These are phyloP conservation scores for Tetragnatha montana DNA, from an alignment of 2,888 invertebrate genomes.

Conservation along the genomic window DNA sequence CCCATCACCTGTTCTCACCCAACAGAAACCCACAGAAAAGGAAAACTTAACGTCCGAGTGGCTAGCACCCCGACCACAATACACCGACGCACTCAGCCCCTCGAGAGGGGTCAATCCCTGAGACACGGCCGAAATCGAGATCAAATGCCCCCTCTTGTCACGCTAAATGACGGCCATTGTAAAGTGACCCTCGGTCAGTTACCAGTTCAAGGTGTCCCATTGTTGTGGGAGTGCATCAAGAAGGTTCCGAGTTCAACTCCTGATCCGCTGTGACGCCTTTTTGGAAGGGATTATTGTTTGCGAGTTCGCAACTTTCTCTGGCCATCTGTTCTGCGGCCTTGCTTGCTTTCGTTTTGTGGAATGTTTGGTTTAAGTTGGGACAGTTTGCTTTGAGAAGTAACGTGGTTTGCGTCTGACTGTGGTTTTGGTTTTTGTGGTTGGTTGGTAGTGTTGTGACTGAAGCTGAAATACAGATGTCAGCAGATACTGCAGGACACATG, in stretches of 20 bases:
- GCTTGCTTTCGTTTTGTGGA: too few relatives aligned
- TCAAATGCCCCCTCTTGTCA: conserved; percentile 31
- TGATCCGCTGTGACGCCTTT: conserved; percentile 18
- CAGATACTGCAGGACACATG: too few relatives aligned
- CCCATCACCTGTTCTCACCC: too few relatives aligned
- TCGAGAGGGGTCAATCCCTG: neutral
- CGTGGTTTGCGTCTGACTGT: too few relatives aligned
- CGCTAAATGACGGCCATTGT: conserved; percentile 50
- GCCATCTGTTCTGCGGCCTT: too few relatives aligned
- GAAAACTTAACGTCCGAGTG: neutral
- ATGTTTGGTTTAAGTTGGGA: too few relatives aligned
- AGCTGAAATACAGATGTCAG: too few relatives aligned
- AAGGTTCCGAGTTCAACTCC: conserved; percentile 18
- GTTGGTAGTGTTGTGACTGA: too few relatives aligned
- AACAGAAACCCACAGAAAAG: neutral
- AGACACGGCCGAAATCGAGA: neutral
- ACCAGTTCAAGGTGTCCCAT: conserved; percentile 43
- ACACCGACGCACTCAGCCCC: neutral
- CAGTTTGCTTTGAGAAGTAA: too few relatives aligned
- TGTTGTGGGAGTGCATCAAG: conserved; percentile 13
- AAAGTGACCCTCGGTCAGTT: conserved; percentile 32
- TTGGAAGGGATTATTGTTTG: too few relatives aligned
- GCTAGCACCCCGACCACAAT: neutral
- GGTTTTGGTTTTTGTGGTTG: neutral
- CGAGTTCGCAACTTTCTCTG: too few relatives aligned